These are phyloP conservation scores for Eucera pruinosa DNA, from an alignment of 2,888 invertebrate genomes.

Conservation along the genomic window DNA sequence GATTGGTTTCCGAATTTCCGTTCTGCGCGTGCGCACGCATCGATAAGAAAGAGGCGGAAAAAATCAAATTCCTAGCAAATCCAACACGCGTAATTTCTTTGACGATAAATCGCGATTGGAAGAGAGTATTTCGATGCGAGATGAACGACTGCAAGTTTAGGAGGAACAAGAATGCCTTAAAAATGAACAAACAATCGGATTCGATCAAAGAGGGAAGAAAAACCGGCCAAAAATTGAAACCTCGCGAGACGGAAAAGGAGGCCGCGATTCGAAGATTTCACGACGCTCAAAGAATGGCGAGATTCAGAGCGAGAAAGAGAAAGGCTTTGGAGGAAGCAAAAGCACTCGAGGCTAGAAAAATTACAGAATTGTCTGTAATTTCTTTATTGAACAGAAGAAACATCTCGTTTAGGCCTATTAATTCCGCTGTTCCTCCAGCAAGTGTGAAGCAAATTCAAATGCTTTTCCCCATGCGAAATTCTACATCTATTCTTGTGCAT, in stretches of 20 bases:
- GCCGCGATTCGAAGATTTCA: constrained; percentile 74
- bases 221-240: constrained; percentile 56
- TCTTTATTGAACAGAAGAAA: constrained; percentile 31
- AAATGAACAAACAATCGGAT: background rate
- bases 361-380: constrained; percentile 9
- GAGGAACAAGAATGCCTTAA: background rate
- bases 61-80: constrained; percentile 32
- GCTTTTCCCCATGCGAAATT: background rate
- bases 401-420: constrained; percentile 22
- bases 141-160: constrained; percentile 35
- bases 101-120: background rate
- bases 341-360: constrained; percentile 52
- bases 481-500: constrained; percentile 13
- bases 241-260: constrained; percentile 76
- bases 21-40: constrained; percentile 15
- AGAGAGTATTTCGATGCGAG: background rate
- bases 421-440: background rate
- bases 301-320: constrained; percentile 73
- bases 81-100: background rate
- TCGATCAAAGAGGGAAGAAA: constrained; percentile 18
- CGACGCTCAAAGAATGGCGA: constrained; percentile 78
- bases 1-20: constrained; percentile 23
- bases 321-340: constrained; percentile 73
- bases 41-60: constrained; percentile 7
- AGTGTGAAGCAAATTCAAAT: constrained; percentile 2